Evolutionary conservation across 2,888 invertebrate genomes (phyloP).

Genomic region (Busseola fusca): DNA sequence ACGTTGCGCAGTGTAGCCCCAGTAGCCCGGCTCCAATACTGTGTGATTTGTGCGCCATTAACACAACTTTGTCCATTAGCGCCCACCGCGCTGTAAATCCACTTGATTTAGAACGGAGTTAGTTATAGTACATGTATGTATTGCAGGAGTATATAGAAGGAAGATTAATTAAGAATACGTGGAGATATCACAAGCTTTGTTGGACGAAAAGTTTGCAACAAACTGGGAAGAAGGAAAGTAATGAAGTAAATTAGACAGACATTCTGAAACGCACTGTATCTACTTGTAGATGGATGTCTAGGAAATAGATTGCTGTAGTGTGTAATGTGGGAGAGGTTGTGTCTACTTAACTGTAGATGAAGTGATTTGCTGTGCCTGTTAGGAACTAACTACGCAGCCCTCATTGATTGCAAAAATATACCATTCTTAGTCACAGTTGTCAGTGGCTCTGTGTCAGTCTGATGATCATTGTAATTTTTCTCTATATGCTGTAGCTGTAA

Average conservation of each 20-base stretch:
- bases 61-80: conserved; percentile 72
- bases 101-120: conserved; percentile 70
- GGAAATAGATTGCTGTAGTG: background rate
- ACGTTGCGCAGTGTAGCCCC: conserved; percentile 19
- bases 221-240: background rate
- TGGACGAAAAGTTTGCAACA: background rate
- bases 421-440: too few relatives aligned
- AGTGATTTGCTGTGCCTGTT: background rate
- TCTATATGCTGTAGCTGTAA: background rate
- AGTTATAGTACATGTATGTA: conserved; percentile 26
- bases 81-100: conserved; percentile 68
- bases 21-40: conserved; percentile 48
- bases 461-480: background rate
- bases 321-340: background rate
- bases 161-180: conserved; percentile 57
- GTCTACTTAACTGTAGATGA: background rate
- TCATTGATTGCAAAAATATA: too few relatives aligned
- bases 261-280: background rate
- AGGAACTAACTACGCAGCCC: too few relatives aligned
- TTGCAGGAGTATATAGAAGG: conserved; percentile 14
- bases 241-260: background rate
- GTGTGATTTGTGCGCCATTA: conserved; percentile 63
- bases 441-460: background rate
- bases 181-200: conserved; percentile 21
- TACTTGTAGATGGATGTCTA: background rate